Evolutionary conservation across 1,140 invertebrate genomes (phyloP).

Genomic region (Tetragonula clypearis): DNA sequence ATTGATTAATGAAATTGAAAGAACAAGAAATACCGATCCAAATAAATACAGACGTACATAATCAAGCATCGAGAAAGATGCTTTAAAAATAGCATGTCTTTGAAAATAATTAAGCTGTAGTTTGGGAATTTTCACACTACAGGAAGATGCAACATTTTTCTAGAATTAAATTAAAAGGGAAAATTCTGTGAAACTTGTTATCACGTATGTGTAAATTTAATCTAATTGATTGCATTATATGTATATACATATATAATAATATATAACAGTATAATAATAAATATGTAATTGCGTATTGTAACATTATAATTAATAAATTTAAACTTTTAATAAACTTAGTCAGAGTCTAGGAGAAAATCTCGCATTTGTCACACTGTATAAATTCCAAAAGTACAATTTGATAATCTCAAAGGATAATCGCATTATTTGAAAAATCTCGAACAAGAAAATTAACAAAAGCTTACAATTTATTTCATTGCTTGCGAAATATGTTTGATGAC

Average conservation of each 20-base stretch:
- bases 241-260: no score
- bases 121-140: background rate
- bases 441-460: background rate
- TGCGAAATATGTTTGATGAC: background rate
- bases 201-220: no score
- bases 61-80: background rate
- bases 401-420: background rate
- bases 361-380: no score
- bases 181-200: background rate
- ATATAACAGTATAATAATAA: no score
- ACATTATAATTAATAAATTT: background rate
- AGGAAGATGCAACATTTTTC: no score
- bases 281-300: background rate
- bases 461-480: background rate
- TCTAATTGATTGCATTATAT: no score
- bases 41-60: background rate
- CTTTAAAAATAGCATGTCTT: background rate
- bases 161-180: no score
- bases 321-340: no score
- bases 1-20: background rate
- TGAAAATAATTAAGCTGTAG: background rate
- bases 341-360: no score
- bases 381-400: background rate
- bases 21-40: background rate
- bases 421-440: background rate